phyloP scores from a whole-genome alignment of 2,797 vertebrate species.

The Characodon lateralis region DNA sequence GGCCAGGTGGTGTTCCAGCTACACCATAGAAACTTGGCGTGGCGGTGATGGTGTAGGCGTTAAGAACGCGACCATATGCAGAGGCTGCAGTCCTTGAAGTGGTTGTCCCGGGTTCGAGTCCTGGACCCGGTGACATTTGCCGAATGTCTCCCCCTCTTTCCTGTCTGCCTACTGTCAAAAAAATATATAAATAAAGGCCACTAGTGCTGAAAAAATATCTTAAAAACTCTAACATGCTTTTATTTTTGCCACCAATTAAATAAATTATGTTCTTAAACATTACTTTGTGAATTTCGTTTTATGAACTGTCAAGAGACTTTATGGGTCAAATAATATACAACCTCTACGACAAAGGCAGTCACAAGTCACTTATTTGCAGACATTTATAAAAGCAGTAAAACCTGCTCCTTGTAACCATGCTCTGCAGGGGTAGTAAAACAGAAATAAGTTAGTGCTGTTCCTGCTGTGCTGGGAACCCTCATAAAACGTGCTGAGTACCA shows the following conservation, averaged over 20 bases:
- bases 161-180: no score
- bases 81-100: no score
- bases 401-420: background rate
- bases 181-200: no score
- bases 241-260: background rate
- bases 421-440: constrained; percentile 49
- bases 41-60: no score
- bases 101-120: no score
- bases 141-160: no score
- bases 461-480: constrained; percentile 59
- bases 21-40: background rate
- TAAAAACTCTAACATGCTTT: background rate
- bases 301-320: background rate
- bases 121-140: no score
- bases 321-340: background rate
- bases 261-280: background rate
- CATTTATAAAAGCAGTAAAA: constrained; percentile 29
- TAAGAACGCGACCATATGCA: no score
- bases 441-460: constrained; percentile 54
- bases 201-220: no score
- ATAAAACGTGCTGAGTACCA: constrained; percentile 55
- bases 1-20: background rate
- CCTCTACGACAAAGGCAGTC: constrained; percentile 21
- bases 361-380: constrained; percentile 16
- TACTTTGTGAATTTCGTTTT: background rate